These are phyloP conservation scores for Eucera pruinosa DNA, from an alignment of 2,888 invertebrate species.

Conservation along the genomic window DNA sequence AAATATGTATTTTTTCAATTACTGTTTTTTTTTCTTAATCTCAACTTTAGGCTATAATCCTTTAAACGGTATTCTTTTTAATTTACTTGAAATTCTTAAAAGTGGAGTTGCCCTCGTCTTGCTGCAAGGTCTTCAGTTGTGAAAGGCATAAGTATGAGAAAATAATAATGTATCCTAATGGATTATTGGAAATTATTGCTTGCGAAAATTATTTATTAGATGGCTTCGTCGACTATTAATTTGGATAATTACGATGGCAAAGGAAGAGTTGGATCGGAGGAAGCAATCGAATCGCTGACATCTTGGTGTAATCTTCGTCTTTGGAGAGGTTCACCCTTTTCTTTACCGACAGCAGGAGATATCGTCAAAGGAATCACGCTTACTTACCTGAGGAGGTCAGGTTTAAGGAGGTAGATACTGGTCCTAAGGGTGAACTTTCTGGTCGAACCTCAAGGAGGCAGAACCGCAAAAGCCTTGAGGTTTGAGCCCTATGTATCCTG, in stretches of 20 bases:
- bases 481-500: constrained; percentile 74
- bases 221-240: constrained; percentile 2
- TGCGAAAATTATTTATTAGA: background rate
- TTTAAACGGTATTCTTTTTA: no score
- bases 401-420: constrained; percentile 79
- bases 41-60: no score
- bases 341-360: constrained; percentile 55
- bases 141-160: no score
- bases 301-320: constrained; percentile 47
- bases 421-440: constrained; percentile 80
- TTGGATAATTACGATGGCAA: constrained; percentile 48
- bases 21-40: no score
- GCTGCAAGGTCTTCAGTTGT: no score
- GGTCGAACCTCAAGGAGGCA: constrained; percentile 74
- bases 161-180: no score
- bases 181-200: background rate
- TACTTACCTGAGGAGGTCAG: constrained; percentile 78
- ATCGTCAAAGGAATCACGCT: constrained; percentile 72
- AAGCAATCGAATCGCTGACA: constrained; percentile 52
- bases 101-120: no score
- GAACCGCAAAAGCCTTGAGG: constrained; percentile 76
- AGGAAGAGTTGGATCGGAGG: constrained; percentile 15
- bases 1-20: no score
- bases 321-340: constrained; percentile 55
- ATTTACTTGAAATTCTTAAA: no score